phyloP scores from a whole-genome alignment of 2,888 invertebrate genomes.

The Spodoptera littoralis region DNA sequence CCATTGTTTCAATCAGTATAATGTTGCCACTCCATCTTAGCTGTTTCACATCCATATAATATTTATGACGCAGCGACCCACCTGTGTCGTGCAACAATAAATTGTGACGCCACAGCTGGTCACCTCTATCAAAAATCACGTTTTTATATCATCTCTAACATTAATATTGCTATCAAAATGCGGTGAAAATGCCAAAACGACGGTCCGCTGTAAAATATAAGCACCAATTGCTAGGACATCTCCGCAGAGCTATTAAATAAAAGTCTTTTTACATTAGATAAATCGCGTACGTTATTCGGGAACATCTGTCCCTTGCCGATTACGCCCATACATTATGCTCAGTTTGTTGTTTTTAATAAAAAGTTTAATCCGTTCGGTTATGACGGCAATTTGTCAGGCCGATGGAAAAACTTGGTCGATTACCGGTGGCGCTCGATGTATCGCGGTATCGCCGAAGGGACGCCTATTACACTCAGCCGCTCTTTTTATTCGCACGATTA shows the following conservation, averaged over 20 bases:
- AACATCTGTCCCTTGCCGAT: slow-evolving; percentile 88
- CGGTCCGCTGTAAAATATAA: slow-evolving; percentile 83
- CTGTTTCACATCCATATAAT: slow-evolving; percentile 60
- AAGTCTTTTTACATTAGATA: slow-evolving; percentile 88
- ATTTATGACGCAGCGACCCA: slow-evolving; percentile 61
- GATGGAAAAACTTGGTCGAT: slow-evolving; percentile 88
- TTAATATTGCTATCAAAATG: slow-evolving; percentile 84
- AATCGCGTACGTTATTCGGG: slow-evolving; percentile 86
- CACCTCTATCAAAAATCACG: slow-evolving; percentile 79
- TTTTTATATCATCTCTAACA: slow-evolving; percentile 82
- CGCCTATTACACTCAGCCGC: slow-evolving; percentile 70
- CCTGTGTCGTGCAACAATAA: slow-evolving; percentile 79
- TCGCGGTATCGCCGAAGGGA: slow-evolving; percentile 64
- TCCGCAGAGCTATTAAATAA: slow-evolving; percentile 87
- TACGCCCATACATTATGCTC: slow-evolving; percentile 88
- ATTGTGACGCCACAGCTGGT: slow-evolving; percentile 76
- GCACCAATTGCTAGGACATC: slow-evolving; percentile 84
- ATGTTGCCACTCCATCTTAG: slow-evolving; percentile 68
- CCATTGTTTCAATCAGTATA: slow-evolving; percentile 71
- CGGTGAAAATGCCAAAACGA: slow-evolving; percentile 80
- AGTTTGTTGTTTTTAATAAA: slow-evolving; percentile 89
- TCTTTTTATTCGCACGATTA: slow-evolving; percentile 80
- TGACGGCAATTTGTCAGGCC: slow-evolving; percentile 87
- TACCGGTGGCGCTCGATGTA: slow-evolving; percentile 77
- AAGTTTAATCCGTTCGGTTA: slow-evolving; percentile 89